phyloP scores from a whole-genome alignment of 1,140 invertebrate species.

The Dendroctonus valens region DNA sequence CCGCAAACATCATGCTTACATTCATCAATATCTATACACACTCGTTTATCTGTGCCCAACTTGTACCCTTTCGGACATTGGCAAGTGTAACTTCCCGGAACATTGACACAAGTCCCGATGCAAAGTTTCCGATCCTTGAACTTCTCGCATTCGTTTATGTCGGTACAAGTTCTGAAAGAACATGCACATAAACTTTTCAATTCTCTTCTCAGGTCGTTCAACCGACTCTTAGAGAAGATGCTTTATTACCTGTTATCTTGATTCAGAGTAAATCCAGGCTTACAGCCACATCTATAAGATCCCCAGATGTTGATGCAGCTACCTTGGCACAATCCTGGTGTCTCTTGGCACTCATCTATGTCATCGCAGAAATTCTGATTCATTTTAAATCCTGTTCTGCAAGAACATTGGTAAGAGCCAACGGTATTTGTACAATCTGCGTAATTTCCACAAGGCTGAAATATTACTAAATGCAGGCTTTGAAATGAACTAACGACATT shows the following conservation, averaged over 20 bases:
- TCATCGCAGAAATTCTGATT: constrained; percentile 60
- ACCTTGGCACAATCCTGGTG: constrained; percentile 73
- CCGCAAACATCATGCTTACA: constrained; percentile 67
- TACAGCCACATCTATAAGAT: constrained; percentile 74
- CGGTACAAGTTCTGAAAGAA: constrained; percentile 66
- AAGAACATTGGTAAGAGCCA: constrained; percentile 80
- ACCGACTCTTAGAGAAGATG: not conserved
- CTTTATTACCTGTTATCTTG: constrained; percentile 64
- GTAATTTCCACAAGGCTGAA: constrained; percentile 59
- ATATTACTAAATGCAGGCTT: constrained; percentile 8
- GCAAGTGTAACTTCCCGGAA: constrained; percentile 83
- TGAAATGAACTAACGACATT: constrained; percentile 3
- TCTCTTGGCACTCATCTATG: constrained; percentile 64
- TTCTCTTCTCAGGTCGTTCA: not conserved
- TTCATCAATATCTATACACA: constrained; percentile 88
- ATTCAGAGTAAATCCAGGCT: constrained; percentile 68
- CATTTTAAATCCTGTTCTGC: constrained; percentile 69
- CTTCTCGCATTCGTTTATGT: constrained; percentile 85
- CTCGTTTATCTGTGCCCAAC: constrained; percentile 65
- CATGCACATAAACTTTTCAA: constrained; percentile 1
- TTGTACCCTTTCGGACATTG: constrained; percentile 83
- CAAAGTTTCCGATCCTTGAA: constrained; percentile 71
- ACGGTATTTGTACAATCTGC: constrained; percentile 73
- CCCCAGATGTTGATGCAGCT: constrained; percentile 84
- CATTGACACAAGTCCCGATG: constrained; percentile 83